These are phyloP conservation scores for Junonia oenone DNA, from an alignment of 2,888 invertebrate species.

Conservation along the genomic window DNA sequence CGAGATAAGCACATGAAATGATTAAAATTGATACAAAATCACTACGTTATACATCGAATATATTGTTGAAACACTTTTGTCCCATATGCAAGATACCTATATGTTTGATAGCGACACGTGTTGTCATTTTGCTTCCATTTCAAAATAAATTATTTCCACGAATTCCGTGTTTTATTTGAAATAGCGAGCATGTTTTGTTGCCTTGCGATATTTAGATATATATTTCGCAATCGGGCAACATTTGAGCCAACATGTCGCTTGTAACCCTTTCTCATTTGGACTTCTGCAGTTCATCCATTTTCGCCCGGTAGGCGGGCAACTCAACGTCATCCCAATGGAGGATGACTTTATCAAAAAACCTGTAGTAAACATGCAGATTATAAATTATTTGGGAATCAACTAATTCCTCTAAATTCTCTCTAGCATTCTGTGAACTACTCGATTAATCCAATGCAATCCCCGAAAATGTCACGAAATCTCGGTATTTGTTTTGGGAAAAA, in stretches of 20 bases:
- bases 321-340: conserved; percentile 64
- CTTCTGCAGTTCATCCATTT: conserved; percentile 32
- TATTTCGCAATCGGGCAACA: not conserved
- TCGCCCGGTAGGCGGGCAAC: conserved; percentile 40
- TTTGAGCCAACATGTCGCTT: not conserved
- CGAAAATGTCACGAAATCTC: not conserved
- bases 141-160: not conserved
- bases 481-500: not conserved
- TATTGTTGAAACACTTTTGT: not conserved
- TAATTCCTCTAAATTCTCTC: not conserved
- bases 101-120: not conserved
- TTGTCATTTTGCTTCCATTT: not conserved
- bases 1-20: not conserved
- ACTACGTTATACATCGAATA: not conserved
- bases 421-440: too few relatives aligned
- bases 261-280: not conserved
- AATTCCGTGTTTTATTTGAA: not conserved
- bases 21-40: not conserved
- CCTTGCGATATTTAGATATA: not conserved
- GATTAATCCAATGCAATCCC: too few relatives aligned
- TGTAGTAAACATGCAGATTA: conserved; percentile 32
- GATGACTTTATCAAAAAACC: conserved; percentile 49
- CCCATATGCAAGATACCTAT: too few relatives aligned
- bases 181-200: not conserved
- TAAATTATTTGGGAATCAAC: not conserved